Evolutionary conservation across 2,113 vertebrate genomes (phyloP).

Genomic region (Martes martes): DNA sequence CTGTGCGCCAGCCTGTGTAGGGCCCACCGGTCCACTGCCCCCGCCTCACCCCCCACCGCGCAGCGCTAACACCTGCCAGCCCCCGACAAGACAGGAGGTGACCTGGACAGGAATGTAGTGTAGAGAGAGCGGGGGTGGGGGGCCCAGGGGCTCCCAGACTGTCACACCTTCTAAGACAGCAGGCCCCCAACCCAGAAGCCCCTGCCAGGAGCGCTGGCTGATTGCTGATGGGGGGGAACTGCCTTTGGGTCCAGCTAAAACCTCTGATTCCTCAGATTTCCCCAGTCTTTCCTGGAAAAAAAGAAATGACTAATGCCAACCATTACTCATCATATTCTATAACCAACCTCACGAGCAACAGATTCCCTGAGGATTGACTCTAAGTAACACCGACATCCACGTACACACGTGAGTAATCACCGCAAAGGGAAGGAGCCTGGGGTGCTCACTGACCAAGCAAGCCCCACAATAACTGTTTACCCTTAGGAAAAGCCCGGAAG

Average conservation of each 20-base stretch:
- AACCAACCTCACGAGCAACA: not conserved
- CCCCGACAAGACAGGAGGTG: not conserved
- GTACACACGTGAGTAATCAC: not conserved
- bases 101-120: rapidly evolving
- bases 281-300: not conserved
- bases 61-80: rapidly evolving
- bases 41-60: not conserved
- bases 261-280: constrained; percentile 7
- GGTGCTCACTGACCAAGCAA: too few species aligned
- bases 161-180: not conserved
- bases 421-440: not conserved
- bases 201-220: not conserved
- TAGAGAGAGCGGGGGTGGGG: too few species aligned
- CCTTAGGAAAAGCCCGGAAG: not conserved
- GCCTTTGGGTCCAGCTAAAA: constrained; percentile 9
- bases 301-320: not conserved
- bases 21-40: rapidly evolving
- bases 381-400: not conserved
- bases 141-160: not conserved
- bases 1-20: rapidly evolving
- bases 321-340: not conserved
- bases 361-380: not conserved
- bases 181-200: not conserved
- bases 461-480: not conserved
- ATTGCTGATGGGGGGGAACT: not conserved